Evolutionary conservation across 2,113 vertebrate genomes (phyloP), one percentile per base, ranked within the genome.

Genomic region (Eptesicus fuscus): DNA sequence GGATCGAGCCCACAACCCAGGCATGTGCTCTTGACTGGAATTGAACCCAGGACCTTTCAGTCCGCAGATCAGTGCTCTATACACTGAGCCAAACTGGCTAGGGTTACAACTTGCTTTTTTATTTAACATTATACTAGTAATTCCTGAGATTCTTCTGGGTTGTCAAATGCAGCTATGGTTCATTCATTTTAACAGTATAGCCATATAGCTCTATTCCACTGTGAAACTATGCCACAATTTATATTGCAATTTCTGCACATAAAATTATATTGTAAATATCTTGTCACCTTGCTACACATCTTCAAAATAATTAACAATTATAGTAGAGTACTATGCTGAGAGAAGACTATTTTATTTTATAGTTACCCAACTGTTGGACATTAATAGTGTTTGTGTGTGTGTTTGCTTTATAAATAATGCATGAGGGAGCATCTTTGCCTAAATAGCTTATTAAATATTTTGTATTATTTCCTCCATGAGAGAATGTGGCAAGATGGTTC

Each of bases 301-400:
- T 53, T 79, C 59, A 82, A 93, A 91, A 59, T 91, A 95, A 95
- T 91, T 96, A 70, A 80, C 83, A 86, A 95, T 87, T 91, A 90
- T 16, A 84, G 11, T 79, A 37, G 30, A 93, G 70, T 59, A 96
- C 22, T 77, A 79, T 47, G 44, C n/a, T 53, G 37, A 87, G 49
- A 82, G 76, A 87, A 90, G 28, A 47, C 53, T 79, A 91, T 94
- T 77, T 91, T 76, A 91, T 59, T 84, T 90, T 84, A 87, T 61
- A 84, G 59, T 77, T 84, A 94, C 18, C 17, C 67, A 91, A 91
- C 23, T 40, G 22, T 71, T 84, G 32, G 78, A 80, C 18, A 59
- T 69, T 88, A 76, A 69, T 51, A 49, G 18, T 78, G 4, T 80
- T 51, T 71, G 63, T 85, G 7, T 25, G 18, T 42, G 32, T 80